phyloP scores from a whole-genome alignment of 2,797 vertebrate species.

The Siniperca obscura region DNA sequence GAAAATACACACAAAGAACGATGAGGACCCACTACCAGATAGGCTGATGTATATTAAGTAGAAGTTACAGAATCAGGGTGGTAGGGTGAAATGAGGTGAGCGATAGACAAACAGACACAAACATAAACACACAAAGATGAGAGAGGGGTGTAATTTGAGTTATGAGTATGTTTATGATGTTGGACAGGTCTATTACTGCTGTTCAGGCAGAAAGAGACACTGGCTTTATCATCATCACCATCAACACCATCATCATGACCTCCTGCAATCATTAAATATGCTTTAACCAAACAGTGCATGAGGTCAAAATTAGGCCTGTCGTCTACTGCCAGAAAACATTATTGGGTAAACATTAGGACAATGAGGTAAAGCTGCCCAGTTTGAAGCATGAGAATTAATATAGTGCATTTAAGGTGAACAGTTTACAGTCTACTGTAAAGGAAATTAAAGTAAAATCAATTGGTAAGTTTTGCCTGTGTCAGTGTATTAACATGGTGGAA shows the following conservation, averaged over 20 bases:
- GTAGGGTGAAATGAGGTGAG: conserved; percentile 43
- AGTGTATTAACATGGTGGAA: conserved; percentile 23
- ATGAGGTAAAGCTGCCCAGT: not conserved
- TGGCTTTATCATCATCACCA: conserved; percentile 60
- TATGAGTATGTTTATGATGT: conserved; percentile 79
- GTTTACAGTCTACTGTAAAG: not conserved
- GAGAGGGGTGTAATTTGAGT: conserved; percentile 71
- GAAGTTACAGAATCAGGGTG: not conserved
- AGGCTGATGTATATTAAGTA: conserved; percentile 12
- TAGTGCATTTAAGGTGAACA: not conserved
- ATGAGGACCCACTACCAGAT: not conserved
- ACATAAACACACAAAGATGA: conserved; percentile 50
- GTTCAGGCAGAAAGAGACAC: conserved; percentile 51
- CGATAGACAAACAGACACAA: conserved; percentile 41
- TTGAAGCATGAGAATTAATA: not conserved
- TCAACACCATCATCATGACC: conserved; percentile 46
- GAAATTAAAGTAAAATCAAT: not conserved
- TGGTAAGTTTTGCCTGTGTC: conserved; percentile 21
- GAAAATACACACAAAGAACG: not conserved
- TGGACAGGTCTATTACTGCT: conserved; percentile 77
- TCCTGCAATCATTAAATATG: conserved; percentile 46
- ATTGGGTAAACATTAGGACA: not conserved
- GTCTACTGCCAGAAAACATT: not conserved
- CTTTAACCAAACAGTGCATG: conserved; percentile 37
- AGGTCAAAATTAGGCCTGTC: conserved; percentile 31